A percentile compares a stretch with the other conserved stretches of the same genome.
Conservation (phyloP, 64 coral and sea anemone species). For the Anthopleura sola region DNA sequence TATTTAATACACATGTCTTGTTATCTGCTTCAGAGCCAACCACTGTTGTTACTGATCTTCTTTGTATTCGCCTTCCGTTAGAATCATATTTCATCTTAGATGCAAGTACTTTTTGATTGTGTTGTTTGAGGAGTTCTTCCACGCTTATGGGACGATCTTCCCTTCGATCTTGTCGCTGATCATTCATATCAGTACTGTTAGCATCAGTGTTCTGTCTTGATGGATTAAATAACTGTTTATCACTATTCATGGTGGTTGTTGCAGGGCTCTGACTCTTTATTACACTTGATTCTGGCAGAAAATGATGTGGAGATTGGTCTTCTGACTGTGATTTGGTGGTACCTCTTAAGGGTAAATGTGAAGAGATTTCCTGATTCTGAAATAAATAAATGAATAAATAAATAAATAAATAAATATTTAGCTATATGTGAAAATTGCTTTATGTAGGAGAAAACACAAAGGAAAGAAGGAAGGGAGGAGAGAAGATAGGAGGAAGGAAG, state of each 20-base stretch:
- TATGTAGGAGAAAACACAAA: too few relatives aligned
- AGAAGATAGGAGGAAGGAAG: too few relatives aligned
- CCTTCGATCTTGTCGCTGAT: neutral
- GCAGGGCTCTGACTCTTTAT: neutral
- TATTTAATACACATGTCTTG: neutral
- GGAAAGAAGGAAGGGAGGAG: too few relatives aligned
- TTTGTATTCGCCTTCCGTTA: conserved; percentile 1
- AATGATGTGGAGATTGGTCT: neutral
- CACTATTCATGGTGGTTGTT: neutral
- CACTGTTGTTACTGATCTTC: neutral
- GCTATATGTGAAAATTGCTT: too few relatives aligned
- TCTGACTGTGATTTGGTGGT: neutral
- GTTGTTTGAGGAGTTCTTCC: conserved; percentile 19
- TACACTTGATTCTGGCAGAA: neutral
- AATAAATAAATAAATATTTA: too few relatives aligned
- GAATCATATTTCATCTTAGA: conserved; percentile 11
- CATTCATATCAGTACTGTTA: neutral
- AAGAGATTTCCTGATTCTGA: neutral
- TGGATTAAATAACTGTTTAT: neutral
- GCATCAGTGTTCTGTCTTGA: neutral
- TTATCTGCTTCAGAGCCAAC: neutral
- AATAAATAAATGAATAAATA: neutral
- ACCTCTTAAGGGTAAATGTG: neutral
- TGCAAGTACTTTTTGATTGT: conserved; percentile 13
- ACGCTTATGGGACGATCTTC: neutral